These are phyloP conservation scores for Lycorma delicatula DNA, from an alignment of 1,140 invertebrate genomes.

Conservation along the genomic window DNA sequence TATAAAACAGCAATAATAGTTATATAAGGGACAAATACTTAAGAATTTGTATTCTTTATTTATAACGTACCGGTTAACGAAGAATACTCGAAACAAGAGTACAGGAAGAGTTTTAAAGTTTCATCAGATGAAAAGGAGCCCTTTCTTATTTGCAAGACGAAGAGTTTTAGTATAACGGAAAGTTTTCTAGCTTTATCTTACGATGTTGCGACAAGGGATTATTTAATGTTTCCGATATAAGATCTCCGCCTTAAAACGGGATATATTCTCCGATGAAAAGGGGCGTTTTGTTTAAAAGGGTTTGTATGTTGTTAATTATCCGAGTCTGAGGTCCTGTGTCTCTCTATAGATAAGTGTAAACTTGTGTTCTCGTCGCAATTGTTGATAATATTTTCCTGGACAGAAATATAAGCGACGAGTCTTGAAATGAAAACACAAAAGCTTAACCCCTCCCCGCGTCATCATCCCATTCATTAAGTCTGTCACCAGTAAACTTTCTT, in stretches of 20 bases:
- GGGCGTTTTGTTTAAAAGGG: slow-evolving; percentile 9
- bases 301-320: slow-evolving; percentile 7
- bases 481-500: slow-evolving; percentile 5
- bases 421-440: neutral
- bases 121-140: too few relatives aligned
- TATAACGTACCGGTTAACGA: too few relatives aligned
- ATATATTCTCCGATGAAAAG: neutral
- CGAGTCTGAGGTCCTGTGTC: slow-evolving; percentile 2
- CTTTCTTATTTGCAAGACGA: too few relatives aligned
- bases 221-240: slow-evolving; percentile 15
- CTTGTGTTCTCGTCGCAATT: slow-evolving; percentile 6
- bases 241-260: slow-evolving; percentile 2
- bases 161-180: neutral
- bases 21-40: too few relatives aligned
- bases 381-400: slow-evolving; percentile 7
- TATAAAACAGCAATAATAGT: too few relatives aligned
- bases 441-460: too few relatives aligned
- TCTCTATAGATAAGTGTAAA: slow-evolving; percentile 13
- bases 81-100: too few relatives aligned
- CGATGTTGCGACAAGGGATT: slow-evolving; percentile 8
- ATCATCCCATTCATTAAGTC: slow-evolving; percentile 1
- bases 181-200: slow-evolving; percentile 3
- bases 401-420: neutral
- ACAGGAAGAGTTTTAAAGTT: too few relatives aligned
- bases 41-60: too few relatives aligned